These are phyloP conservation scores for Cebidichthys violaceus DNA, from an alignment of 2,113 vertebrate genomes.

Conservation along the genomic window DNA sequence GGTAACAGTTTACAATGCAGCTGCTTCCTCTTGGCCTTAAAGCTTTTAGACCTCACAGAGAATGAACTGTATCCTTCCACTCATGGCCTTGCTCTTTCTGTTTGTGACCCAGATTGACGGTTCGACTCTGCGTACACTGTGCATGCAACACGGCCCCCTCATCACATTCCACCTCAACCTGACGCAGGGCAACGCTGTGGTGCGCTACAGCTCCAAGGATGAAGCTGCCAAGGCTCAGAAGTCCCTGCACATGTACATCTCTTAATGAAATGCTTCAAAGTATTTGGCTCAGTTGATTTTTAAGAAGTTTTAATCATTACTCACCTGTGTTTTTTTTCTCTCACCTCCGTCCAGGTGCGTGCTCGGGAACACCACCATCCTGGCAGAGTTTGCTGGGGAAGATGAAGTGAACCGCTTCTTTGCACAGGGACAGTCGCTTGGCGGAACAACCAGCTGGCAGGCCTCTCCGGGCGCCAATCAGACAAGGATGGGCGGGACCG, in stretches of 20 bases:
- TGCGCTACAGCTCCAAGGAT: conserved; percentile 97
- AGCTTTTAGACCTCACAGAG: not conserved
- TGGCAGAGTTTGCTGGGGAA: conserved; percentile 96
- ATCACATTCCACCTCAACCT: conserved; percentile 98
- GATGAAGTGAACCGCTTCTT: conserved; percentile 97
- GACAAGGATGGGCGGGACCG: conserved; percentile 87
- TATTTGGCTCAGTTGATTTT: not conserved
- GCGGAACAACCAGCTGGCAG: conserved; percentile 96
- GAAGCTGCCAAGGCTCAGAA: conserved; percentile 98
- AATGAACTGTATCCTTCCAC: not conserved
- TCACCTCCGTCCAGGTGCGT: conserved; percentile 86
- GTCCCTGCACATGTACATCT: conserved; percentile 94
- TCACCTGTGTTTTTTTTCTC: not conserved
- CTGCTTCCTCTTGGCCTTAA: not conserved
- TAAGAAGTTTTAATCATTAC: not conserved
- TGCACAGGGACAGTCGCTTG: conserved; percentile 93
- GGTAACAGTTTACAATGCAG: conserved; percentile 78
- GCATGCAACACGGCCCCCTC: conserved; percentile 96
- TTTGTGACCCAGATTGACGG: conserved; percentile 89
- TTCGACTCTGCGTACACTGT: conserved; percentile 95
- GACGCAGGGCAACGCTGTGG: conserved; percentile 96
- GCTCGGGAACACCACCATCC: conserved; percentile 96
- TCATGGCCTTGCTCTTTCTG: not conserved
- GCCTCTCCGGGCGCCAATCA: conserved; percentile 89
- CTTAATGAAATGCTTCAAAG: not conserved